Percentiles rank a stretch among this genome's conserved stretches.
Conservation (phyloP, 2,888 invertebrate genomes). For the Melanchra persicariae region DNA sequence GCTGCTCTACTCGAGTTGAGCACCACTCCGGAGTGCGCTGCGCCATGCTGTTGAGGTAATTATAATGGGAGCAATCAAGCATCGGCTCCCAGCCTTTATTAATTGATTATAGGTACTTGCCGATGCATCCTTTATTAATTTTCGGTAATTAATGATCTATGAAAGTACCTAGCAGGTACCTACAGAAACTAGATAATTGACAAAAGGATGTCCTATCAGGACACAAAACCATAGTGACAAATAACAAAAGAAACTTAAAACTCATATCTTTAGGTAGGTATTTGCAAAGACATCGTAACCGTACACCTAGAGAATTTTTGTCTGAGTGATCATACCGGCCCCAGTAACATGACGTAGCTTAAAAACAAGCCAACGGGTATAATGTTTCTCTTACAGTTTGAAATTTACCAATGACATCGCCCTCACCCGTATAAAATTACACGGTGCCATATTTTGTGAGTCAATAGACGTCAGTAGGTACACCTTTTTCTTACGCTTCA, state of each 20-base stretch:
- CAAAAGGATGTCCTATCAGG: not conserved
- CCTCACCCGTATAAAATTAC: constrained; percentile 84
- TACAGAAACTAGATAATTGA: not conserved
- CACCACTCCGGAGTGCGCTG: not conserved
- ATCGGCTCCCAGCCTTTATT: not conserved
- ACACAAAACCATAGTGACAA: not conserved
- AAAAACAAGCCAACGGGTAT: constrained; percentile 76
- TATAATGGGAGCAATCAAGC: too few relatives aligned
- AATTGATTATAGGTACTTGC: not conserved
- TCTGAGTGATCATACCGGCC: constrained; percentile 77
- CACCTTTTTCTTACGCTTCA: constrained; percentile 81
- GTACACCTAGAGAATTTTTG: constrained; percentile 71
- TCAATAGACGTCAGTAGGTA: constrained; percentile 80
- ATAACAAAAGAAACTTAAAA: constrained; percentile 36
- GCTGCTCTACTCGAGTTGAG: not conserved
- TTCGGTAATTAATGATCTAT: not conserved
- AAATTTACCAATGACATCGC: constrained; percentile 86
- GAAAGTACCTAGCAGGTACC: not conserved
- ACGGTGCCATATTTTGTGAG: constrained; percentile 83
- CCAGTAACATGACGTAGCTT: constrained; percentile 70
- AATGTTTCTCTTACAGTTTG: constrained; percentile 81
- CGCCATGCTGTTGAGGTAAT: not conserved
- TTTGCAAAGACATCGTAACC: constrained; percentile 69
- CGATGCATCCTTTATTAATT: not conserved
- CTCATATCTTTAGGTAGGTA: not conserved